A percentile compares a stretch with the other conserved stretches of the same genome.
Conservation (phyloP, 2,888 invertebrate genomes). For the Hyles lineata region DNA sequence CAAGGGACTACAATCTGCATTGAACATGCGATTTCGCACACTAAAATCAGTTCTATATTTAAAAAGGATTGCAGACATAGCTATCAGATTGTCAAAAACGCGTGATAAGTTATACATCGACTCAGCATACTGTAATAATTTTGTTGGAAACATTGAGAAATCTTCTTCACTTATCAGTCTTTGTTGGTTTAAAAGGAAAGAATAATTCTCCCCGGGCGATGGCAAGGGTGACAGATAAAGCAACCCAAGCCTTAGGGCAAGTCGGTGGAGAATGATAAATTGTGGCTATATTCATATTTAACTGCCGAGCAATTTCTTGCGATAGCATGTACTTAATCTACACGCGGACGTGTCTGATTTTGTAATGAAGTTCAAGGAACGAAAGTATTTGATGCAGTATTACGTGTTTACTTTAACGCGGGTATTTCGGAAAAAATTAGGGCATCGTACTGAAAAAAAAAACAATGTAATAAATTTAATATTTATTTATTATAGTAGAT, state of each 20-base stretch:
- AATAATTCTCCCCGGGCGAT: slow-evolving; percentile 49
- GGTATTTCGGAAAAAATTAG: not conserved
- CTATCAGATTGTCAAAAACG: not conserved
- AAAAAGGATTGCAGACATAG: not conserved
- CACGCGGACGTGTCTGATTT: slow-evolving; percentile 32
- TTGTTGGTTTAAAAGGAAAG: slow-evolving; percentile 46
- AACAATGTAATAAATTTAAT: too few relatives aligned
- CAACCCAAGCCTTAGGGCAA: slow-evolving; percentile 50
- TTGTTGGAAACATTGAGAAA: slow-evolving; percentile 39
- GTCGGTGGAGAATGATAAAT: slow-evolving; percentile 62
- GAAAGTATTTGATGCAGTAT: not conserved
- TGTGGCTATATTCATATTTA: slow-evolving; percentile 51
- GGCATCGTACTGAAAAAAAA: too few relatives aligned
- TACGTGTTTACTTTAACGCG: not conserved
- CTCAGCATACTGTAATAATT: not conserved
- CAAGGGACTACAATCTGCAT: not conserved
- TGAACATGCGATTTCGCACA: not conserved
- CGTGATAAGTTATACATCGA: not conserved
- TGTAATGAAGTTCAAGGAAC: slow-evolving; percentile 17
- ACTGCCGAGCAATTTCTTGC: slow-evolving; percentile 49
- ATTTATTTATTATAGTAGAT: too few relatives aligned
- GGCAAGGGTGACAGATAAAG: slow-evolving; percentile 53
- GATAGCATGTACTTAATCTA: slow-evolving; percentile 37
- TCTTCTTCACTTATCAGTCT: slow-evolving; percentile 47
- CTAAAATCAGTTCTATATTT: not conserved